Evolutionary conservation across 53 echinoderm and acorn worm genomes (phyloP), one percentile per base, ranked within the genome.

Genomic region (Mesocentrotus franciscanus): DNA sequence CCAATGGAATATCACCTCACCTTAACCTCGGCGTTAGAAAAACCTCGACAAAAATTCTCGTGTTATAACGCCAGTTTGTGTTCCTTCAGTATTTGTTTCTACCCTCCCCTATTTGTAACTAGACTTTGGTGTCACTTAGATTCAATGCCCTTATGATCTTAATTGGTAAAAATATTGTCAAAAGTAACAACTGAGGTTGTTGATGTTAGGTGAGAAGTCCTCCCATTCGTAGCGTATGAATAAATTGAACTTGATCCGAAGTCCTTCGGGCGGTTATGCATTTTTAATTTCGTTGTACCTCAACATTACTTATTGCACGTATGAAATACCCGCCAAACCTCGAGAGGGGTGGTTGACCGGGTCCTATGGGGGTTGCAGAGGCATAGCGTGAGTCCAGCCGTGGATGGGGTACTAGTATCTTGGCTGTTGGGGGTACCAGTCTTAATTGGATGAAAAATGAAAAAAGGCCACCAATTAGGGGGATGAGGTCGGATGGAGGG

Each of bases 221-320:
- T 10, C 22, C 9, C 87, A 87, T 87, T 87, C 56, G 59, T 27
- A 29, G 29, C 58, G 58, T 4, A 87, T 58, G 87, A 56, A 56
- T 87, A 58, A 87, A 27, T 12, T 87, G 58, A 87, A 87, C 57
- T 29, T 29, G 87, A 87, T 87, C 87, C 87, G 22, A 57, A 9
- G 22, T 29, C 26, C 87, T 58, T 11, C n/a, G 87, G 59, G 87
- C 11, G 58, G 58, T 11, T 56, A 87, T 87, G 87, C 11, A 87
- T 87, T 56, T 87, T 56, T 87, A 87, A 87, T 58, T 87, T 87
- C 58, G 24, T 58, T 57, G 87, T 87, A 87, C 57, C 58, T 58
- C 87, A 15, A 58, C 14, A 87, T 11, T 58, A 58, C 59, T 29
- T 29, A 9, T 87, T 36, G 36, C 81, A 81, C 42, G 81, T 81